Percentiles rank a stretch among this genome's conserved stretches.
Evolutionary conservation across 2,888 invertebrate species (phyloP).

Genomic region (Rhingia rostrata): DNA sequence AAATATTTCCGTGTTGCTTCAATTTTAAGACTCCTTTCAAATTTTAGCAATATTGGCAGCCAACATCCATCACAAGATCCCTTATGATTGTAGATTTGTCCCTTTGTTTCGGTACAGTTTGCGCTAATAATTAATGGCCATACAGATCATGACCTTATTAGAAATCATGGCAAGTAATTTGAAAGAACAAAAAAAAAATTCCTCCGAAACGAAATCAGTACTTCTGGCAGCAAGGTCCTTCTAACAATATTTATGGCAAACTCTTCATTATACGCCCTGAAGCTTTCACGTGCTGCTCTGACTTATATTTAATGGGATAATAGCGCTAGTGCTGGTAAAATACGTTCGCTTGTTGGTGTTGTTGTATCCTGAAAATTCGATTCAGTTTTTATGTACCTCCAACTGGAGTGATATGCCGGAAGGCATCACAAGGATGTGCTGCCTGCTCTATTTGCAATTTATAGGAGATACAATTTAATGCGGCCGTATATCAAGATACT

Average conservation of each 20-base stretch:
- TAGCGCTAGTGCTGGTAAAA: conserved; percentile 30
- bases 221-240: conserved; percentile 1
- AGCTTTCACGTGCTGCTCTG: conserved; percentile 25
- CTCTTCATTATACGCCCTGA: conserved; percentile 55
- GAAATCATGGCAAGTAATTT: conserved; percentile 29
- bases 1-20: too few relatives aligned
- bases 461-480: conserved; percentile 66
- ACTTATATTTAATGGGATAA: conserved; percentile 68
- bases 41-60: conserved; percentile 19
- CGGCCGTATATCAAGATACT: conserved; percentile 68
- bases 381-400: conserved; percentile 13
- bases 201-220: not conserved
- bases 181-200: not conserved
- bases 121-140: conserved; percentile 41
- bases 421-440: conserved; percentile 59
- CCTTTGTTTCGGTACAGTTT: conserved; percentile 1
- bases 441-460: conserved; percentile 48
- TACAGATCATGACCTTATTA: conserved; percentile 53
- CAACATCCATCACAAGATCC: conserved; percentile 29
- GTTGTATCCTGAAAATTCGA: conserved; percentile 34
- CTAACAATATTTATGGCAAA: conserved; percentile 52
- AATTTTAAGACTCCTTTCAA: too few relatives aligned
- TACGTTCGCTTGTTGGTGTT: conserved; percentile 26
- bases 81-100: not conserved
- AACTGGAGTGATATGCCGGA: conserved; percentile 58